phyloP scores from a whole-genome alignment of 2,888 invertebrate genomes.

The Geotrupes spiniger region DNA sequence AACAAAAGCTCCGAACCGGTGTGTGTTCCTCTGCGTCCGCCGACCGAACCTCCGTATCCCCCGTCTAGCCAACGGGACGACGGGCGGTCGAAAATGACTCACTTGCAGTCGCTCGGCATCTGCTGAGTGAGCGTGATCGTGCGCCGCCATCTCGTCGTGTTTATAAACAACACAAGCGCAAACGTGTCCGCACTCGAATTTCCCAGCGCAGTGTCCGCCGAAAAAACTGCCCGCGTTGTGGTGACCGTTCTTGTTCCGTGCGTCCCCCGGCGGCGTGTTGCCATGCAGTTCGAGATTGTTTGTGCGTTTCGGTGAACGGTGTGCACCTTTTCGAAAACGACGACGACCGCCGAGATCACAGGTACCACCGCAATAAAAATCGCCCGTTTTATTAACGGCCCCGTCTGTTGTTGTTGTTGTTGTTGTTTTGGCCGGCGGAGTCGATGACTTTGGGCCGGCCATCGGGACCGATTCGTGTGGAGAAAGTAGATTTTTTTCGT shows the following conservation, averaged over 20 bases:
- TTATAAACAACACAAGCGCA: conserved; percentile 13
- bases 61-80: conserved; percentile 15
- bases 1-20: conserved; percentile 2
- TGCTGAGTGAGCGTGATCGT: conserved; percentile 8
- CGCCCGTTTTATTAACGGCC: too few relatives aligned
- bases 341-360: too few relatives aligned
- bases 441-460: conserved; percentile 13
- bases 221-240: too few relatives aligned
- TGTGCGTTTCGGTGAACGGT: too few relatives aligned
- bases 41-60: not conserved
- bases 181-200: conserved; percentile 7
- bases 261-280: too few relatives aligned
- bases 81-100: conserved; percentile 13
- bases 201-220: not conserved
- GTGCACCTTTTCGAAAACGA: too few relatives aligned
- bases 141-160: not conserved
- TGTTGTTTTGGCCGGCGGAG: conserved; percentile 9
- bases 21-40: not conserved
- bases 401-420: too few relatives aligned
- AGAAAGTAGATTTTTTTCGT: conserved; percentile 21
- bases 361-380: too few relatives aligned
- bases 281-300: too few relatives aligned
- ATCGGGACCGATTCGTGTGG: conserved; percentile 17
- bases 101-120: conserved; percentile 15
- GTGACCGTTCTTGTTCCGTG: too few relatives aligned